Conservation (phyloP, 1,140 invertebrate genomes). For the Adelges cooleyi region DNA sequence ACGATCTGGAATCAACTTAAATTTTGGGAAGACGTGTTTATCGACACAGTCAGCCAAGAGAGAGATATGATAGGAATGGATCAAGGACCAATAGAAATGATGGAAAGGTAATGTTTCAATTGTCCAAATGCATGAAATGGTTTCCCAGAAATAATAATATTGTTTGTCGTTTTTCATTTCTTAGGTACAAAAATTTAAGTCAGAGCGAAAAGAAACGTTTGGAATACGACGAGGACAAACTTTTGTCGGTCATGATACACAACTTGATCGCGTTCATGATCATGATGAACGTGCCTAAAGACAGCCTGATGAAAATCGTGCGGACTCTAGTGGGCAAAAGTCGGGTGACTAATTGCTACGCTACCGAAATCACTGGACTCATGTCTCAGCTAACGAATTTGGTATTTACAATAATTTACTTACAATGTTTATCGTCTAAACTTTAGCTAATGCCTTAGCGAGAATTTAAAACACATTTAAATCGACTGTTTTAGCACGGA, state of each 20-base stretch:
- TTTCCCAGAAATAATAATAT: not conserved
- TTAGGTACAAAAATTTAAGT: constrained; percentile 78
- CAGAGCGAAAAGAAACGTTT: constrained; percentile 89
- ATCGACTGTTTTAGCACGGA: constrained; percentile 58
- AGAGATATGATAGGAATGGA: constrained; percentile 99
- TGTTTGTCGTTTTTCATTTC: not conserved
- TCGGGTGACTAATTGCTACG: constrained; percentile 94
- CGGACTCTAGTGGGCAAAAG: constrained; percentile 89
- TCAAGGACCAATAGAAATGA: constrained; percentile 97
- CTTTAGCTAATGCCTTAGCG: not conserved
- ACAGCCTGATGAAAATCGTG: constrained; percentile 83
- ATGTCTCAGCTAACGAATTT: constrained; percentile 90
- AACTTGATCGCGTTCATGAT: constrained; percentile 94
- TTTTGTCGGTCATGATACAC: constrained; percentile 90
- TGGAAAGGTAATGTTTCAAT: constrained; percentile 86
- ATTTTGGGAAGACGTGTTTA: constrained; percentile 98
- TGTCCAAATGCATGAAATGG: not conserved
- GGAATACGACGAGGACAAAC: constrained; percentile 94
- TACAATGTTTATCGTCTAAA: not conserved
- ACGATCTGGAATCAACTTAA: constrained; percentile 99
- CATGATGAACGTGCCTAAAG: constrained; percentile 79
- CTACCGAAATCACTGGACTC: constrained; percentile 92
- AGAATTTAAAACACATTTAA: no score
- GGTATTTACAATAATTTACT: constrained; percentile 44
- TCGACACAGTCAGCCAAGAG: constrained; percentile 97